Base-by-base conservation (phyloP, 2,797 vertebrate species). In the Cryptoprocta ferox region DNA sequence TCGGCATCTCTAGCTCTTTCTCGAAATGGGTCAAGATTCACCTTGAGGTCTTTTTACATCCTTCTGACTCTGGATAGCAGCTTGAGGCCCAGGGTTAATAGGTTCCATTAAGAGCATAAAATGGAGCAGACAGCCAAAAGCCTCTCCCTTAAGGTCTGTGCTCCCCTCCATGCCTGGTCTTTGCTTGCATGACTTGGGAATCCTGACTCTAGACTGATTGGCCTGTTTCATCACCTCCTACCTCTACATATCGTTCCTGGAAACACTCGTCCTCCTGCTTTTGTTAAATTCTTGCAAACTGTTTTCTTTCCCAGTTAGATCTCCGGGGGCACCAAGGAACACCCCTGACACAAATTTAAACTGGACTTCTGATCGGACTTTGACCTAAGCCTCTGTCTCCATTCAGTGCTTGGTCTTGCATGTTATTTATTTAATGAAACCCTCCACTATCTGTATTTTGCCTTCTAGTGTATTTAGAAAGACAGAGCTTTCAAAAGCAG, bases 21-120 rank as follows among this genome's bases (percentile, higher is more conserved):
- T 94, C 89, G 80, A 88, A 92, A 3, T 84, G 68, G 89, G 53
- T 90, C 93, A 95, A 78, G 66, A 88, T 78, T 66, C 28, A 95
- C 84, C 76, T 56, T 21, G 50, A 81, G 75, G 80, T 21, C 66
- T 6, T 81, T 90, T 90, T 75, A 65, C 2, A 81, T 70, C 26
- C 28, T 32, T 85, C 68, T 86, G 81, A 68, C 78, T 94, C 61
- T 96, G 50, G 59, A n/a, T 9, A 95, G 37, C 75, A 93, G 59
- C 79, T 91, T 37, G 26, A 89, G 50, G 75, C 50, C 76, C 76
- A 30, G 28, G 39, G 71, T 45, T 32, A 30, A n/a, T 15, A 56
- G 56, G 14, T 28, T 24, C 39, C 66, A 0, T 70, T 73, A 61
- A n/a, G 6, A 68, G n/a, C 85, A 75, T 48, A n/a, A 37, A 68